These are phyloP conservation scores for Ochotona curzoniae DNA, from an alignment of 2,113 vertebrate species.

Conservation along the genomic window DNA sequence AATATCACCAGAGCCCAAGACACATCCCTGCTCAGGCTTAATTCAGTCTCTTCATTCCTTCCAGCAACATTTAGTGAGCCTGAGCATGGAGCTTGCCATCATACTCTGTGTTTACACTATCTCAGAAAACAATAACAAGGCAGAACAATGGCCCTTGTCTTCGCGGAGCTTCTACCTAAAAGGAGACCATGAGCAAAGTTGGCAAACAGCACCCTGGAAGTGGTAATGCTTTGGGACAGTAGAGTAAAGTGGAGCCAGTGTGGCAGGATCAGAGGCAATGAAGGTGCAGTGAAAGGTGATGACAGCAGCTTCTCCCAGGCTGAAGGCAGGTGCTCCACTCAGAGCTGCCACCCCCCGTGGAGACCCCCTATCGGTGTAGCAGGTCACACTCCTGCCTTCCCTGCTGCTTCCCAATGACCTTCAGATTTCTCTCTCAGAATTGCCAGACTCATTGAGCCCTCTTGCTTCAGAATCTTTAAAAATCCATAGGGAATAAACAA, in stretches of 20 bases:
- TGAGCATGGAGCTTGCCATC: too few species aligned
- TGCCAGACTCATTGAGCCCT: too few species aligned
- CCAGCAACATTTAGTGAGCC: not conserved
- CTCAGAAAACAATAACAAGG: not conserved
- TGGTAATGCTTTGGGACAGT: too few species aligned
- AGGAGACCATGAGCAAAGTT: not conserved
- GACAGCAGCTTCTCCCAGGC: accelerated
- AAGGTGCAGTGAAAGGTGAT: too few species aligned
- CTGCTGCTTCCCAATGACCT: not conserved
- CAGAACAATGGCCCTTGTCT: not conserved
- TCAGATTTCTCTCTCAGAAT: not conserved
- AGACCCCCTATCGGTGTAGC: too few species aligned
- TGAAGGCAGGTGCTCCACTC: too few species aligned
- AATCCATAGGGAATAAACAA: not conserved
- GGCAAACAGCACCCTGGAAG: not conserved
- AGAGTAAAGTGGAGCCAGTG: too few species aligned
- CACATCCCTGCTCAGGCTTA: too few species aligned
- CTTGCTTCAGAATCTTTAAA: not conserved
- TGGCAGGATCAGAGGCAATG: not conserved
- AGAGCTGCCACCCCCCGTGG: too few species aligned
- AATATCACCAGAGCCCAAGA: not conserved
- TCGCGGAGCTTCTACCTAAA: not conserved
- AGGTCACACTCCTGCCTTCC: too few species aligned
- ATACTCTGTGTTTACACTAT: not conserved
- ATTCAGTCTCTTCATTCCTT: not conserved